Evolutionary conservation across 2,888 invertebrate species (phyloP), one percentile per base, ranked within the genome.

Genomic region (Idaea biselata): DNA sequence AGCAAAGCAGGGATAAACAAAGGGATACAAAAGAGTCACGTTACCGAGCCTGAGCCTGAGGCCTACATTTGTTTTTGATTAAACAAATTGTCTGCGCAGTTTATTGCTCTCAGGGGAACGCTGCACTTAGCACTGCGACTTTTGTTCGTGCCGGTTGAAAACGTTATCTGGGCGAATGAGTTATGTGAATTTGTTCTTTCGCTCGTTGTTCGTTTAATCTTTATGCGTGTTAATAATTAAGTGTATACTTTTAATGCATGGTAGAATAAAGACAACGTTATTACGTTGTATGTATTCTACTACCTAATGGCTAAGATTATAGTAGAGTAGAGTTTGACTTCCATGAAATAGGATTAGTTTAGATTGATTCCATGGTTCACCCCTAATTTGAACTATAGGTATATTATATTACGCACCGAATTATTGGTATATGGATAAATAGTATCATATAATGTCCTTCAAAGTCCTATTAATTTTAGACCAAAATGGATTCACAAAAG

Each of bases 51-150:
- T 76, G 70, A 73, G 71, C 61, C 65, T 76, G 77, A 79, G 79
- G 81, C 82, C 82, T 84, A 86, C 87, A 86, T 90, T 89, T 87
- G 85, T 92, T 90, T 91, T 91, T 91, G 91, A 92, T 92, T 92
- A 91, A 91, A 90, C 88, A 91, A 92, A 92, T 91, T 91, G 91
- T 86, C 84, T 84, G 82, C 84, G 68, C 84, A 82, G 81, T 91
- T 91, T 91, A 91, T 91, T 79, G 84, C 78, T 82, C 90, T 85
- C 89, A 69, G 60, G 85, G 76, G 87, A 76, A 74, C 73, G 71
- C 73, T 81, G 79, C 78, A 75, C 81, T 84, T 82, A 78, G 81
- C 78, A 80, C 77, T 81, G 77, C 61, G 75, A 81, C 78, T 75
- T 78, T 72, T 65, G 44, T 61, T 60, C 54, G 18, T 60, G 44